Percentiles rank a stretch among this genome's conserved stretches.
Conservation (phyloP, 2,888 invertebrate genomes). For the Gastracanthus pulcherrimus region DNA sequence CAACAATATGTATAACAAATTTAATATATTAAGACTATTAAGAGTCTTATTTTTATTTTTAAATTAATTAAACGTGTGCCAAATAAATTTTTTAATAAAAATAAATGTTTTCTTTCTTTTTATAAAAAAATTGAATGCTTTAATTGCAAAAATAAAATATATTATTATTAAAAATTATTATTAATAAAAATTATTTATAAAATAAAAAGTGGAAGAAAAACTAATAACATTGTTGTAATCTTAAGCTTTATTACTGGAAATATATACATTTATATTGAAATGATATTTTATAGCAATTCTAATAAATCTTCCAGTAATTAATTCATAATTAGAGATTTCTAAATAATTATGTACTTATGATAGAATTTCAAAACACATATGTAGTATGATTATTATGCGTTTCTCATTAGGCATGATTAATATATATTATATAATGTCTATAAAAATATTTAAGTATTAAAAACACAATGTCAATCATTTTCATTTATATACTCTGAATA, state of each 20-base stretch:
- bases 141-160: too few species aligned
- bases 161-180: too few species aligned
- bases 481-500: not conserved
- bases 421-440: not conserved
- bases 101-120: too few species aligned
- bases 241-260: constrained; percentile 3
- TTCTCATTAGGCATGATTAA: not conserved
- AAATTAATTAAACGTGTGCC: too few species aligned
- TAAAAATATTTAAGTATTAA: not conserved
- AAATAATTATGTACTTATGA: not conserved
- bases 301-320: not conserved
- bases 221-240: too few species aligned
- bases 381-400: not conserved
- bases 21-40: too few species aligned
- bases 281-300: not conserved
- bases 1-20: too few species aligned
- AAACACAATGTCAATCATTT: not conserved
- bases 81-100: too few species aligned
- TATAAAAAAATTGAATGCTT: too few species aligned
- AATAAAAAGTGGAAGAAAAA: too few species aligned
- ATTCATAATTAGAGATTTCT: not conserved
- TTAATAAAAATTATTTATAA: not conserved
- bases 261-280: constrained; percentile 1
- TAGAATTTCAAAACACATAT: not conserved
- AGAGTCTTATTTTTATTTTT: too few species aligned